These are phyloP conservation scores for Lytechinus pictus DNA, from an alignment of 35 echinoderm and acorn worm species.

Conservation along the genomic window DNA sequence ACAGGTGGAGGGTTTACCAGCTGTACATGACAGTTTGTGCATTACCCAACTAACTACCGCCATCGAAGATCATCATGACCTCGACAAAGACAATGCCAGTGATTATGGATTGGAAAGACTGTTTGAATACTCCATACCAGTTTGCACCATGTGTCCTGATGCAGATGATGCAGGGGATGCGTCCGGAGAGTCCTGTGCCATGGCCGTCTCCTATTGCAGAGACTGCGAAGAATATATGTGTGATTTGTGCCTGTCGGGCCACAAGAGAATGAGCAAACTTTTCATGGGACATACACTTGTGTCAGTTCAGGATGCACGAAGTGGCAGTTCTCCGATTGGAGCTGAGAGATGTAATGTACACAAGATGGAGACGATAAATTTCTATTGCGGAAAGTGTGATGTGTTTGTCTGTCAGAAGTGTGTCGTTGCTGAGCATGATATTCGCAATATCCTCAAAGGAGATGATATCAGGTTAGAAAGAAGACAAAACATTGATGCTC, in stretches of 20 bases:
- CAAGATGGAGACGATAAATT: neutral
- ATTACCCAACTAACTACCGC: neutral
- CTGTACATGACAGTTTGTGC: neutral
- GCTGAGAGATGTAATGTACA: slow-evolving; percentile 7
- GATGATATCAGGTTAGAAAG: neutral
- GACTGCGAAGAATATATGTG: slow-evolving; percentile 34
- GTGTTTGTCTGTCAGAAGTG: neutral
- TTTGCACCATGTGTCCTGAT: slow-evolving; percentile 2
- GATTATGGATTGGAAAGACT: neutral
- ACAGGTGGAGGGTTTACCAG: neutral
- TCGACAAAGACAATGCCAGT: neutral
- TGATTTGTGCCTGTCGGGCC: neutral
- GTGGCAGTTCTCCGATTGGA: neutral
- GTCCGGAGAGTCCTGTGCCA: neutral
- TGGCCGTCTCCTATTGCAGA: neutral
- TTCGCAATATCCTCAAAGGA: neutral
- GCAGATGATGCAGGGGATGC: neutral
- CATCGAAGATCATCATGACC: neutral
- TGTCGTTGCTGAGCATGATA: neutral
- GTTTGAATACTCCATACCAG: neutral
- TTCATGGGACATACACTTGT: neutral
- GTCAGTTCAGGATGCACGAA: neutral
- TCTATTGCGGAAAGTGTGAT: neutral
- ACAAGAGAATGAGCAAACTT: neutral
- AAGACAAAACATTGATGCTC: neutral